Base-by-base conservation (phyloP, 2,113 vertebrate genomes). In the Hippolais icterina region DNA sequence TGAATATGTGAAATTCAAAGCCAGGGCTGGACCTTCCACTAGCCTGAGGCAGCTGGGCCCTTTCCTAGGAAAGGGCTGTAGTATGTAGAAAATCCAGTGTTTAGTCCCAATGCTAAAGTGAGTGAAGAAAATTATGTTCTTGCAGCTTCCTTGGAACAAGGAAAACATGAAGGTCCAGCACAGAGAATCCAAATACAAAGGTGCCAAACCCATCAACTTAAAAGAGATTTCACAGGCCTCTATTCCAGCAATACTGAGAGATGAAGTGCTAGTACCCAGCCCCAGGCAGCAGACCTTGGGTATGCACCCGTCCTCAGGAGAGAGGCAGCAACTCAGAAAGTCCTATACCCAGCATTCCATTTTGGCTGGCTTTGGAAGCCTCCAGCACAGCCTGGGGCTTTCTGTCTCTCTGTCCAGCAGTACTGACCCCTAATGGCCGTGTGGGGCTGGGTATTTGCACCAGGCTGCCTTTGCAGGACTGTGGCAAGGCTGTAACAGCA, bases 401-500 rank as follows among this genome's bases (percentile, higher is more conserved):
- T 60, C 78, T 74, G 22, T 53, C 31, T 21, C 63, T 68, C 47
- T 37, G 39, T 54, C 57, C 63, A 42, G 24, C 31, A 27, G 46
- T 29, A 54, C 42, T 33, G 42, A 33, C 21, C 31, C 28, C 41
- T 49, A 0, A 25, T 54, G 54, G 19, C 18, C 0, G 0, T 9
- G 9, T 37, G 52, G 27, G 35, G 41, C 65, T 85, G 61, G 42
- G 17, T 13, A 6, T 13, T 21, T 27, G 33, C 53, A 78, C 25
- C 33, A 23, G 39, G 27, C 39, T 88, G 49, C 37, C 33, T 64
- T 50, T 22, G 53, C 41, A 50, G 33, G 21, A 15, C 35, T 71
- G 23, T 20, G 35, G 12, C 31, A 70, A 47, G 52, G 22, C n/a
- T 54, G 15, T 22, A 54, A 37, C 24, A 69, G 46, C 22, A 25